Base-by-base conservation (phyloP, 2,888 invertebrate species). In the Dysmachus trigonus region DNA sequence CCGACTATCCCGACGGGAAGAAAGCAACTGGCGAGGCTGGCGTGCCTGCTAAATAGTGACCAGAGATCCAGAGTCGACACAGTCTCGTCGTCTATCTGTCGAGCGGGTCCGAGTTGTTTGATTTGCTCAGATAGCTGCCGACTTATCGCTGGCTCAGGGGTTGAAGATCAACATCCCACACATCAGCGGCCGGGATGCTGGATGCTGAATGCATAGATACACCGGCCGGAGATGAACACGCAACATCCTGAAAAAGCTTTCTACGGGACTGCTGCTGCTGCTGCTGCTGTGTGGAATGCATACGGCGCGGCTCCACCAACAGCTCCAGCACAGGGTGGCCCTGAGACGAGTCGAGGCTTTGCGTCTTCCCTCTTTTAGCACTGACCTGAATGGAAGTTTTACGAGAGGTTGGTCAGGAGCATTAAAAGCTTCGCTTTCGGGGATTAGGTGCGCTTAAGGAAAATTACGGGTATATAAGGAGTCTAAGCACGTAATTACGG, bases 141-240 rank as follows among this genome's bases (percentile, higher is more conserved):
- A 53, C 81, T 81, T 81, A 81, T 81, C 81, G 53, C 81, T 81
- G 31, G 53, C 79, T 51, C 51, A 31, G 51, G 33, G 81, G 81
- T 81, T 81, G 81, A 81, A 81, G 81, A 81, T 81, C 81, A 81
- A 81, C n/a, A 81, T 53, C 81, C 81, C 53, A 33, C 77, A 77
- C 30, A 62, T 62, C 7, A 41, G 27, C 31, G 13, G 5, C 4
- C n/a, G 51, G 38, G 38, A 41, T 41, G 38, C 13, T n/a, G n/a
- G n/a, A n/a, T n/a, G n/a, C n/a, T n/a, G 53, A 53, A 77, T 47
- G 41, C 77, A 77, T 77, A 81, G 81, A 81, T 81, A 81, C 81
- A 81, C 62, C 30, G 18, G 53, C 27, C 51, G 15, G 18, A 81
- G 81, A 81, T 81, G 33, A 81, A 33, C 81, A 53, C 53, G 81